Base-by-base conservation (phyloP, 2,888 invertebrate genomes). In the Physocephala rufipes region DNA sequence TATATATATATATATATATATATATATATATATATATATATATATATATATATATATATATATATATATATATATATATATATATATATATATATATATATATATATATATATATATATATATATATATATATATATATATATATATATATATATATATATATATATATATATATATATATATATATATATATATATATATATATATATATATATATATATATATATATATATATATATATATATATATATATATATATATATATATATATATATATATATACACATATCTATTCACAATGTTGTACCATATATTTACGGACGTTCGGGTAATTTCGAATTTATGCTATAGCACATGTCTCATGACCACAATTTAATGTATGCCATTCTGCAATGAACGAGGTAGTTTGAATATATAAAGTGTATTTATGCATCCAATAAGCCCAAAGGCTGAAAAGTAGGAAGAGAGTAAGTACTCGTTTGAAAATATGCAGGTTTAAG, bases 351-450 rank as follows among this genome's bases (percentile, higher is more conserved):
- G 28, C 43, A 9, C 36, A 16, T 30, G n/a, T 21, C 16, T 28
- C 2, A 28, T 43, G 62, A 43, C 62, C 36, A 19, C 19, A 36
- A 36, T 36, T 36, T 36, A 36, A 36, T 36, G 36, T 36, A 36
- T 9, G 36, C 36, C 24, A 62, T 45, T 45, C 45, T 43, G 45
- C 19, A 62, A 45, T 26, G 15, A 43, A 45, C 45, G 15, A 43
- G 16, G 43, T 62, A 12, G 45, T 21, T 62, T 62, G 62, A 36
- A 62, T 43, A 43, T 26, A 16, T 21, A 45, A 62, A n/a, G n/a
- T n/a, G n/a, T n/a, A n/a, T n/a, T n/a, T n/a, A n/a, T 16, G 45
- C 21, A 36, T 36, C 36, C 36, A 9, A 9, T 36, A 36, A 36
- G 36, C 5, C 36, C 36, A 36, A 36, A 36, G 36, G 36, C 36